Percentiles rank a stretch among this genome's conserved stretches.
phyloP scores from a whole-genome alignment of 2,113 vertebrate species.

The Neotragus pygmaeus region DNA sequence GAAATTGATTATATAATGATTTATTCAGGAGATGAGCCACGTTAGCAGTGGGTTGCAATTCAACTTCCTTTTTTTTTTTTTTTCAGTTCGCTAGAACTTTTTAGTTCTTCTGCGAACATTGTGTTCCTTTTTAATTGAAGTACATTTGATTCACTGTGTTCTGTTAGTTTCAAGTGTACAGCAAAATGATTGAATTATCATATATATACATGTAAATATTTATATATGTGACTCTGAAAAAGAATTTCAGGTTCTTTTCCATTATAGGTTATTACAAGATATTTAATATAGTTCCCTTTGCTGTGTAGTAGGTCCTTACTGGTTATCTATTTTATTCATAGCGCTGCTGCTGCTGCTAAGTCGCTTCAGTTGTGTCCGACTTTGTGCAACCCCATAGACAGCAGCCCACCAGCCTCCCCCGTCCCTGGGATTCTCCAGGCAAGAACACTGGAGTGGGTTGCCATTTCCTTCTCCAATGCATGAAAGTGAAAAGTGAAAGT shows the following conservation, averaged over 20 bases:
- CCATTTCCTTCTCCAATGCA: too few species aligned
- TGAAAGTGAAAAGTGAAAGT: too few species aligned
- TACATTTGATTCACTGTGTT: neutral
- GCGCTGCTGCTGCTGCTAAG: too few species aligned
- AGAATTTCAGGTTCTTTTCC: neutral
- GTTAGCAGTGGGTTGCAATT: neutral
- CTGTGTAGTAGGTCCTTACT: neutral
- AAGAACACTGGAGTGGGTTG: too few species aligned
- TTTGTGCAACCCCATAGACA: too few species aligned
- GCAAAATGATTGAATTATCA: neutral
- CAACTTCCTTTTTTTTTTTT: neutral
- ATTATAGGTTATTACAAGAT: neutral
- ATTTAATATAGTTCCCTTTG: neutral
- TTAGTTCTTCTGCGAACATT: neutral
- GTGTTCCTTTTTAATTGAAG: neutral
- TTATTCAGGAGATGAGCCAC: neutral
- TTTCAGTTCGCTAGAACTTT: neutral
- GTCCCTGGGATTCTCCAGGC: too few species aligned
- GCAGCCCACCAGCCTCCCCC: too few species aligned
- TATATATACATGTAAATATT: neutral
- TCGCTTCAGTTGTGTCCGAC: too few species aligned
- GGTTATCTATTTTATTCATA: neutral
- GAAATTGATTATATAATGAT: neutral
- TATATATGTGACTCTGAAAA: neutral
- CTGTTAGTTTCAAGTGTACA: neutral